Base-by-base conservation (phyloP, 2,113 vertebrate species). In the Halcyon malimbica region DNA sequence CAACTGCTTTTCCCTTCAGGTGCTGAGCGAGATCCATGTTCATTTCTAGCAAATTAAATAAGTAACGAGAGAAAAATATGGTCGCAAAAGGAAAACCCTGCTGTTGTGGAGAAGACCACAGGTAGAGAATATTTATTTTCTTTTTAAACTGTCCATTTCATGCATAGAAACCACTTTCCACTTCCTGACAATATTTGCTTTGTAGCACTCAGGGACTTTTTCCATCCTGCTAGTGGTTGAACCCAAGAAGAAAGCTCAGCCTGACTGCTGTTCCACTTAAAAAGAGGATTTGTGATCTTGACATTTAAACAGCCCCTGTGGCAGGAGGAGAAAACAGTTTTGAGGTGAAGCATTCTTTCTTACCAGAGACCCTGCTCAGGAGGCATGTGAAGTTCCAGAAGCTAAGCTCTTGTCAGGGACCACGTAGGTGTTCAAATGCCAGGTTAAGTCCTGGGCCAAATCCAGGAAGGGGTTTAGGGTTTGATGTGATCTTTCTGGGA, bases 171-270 rank as follows among this genome's bases (percentile, higher is more conserved):
- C 90, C 62, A 56, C 70, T 75, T 87, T 71, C 70, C 15, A 21
- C 46, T 91, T 93, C 87, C 95, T 13, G 65, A 51, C 74, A 64
- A 2, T 82, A 48, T 84, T 84, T 90, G 28, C 50, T 95, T 93
- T 35, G 31, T 42, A 79, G 39, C 11, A 16, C 89, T 82, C 53
- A 51, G 41, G 51, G 93, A 68, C 0, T 0, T 82, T 96, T 95
- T 82, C 62, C 24, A 35, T 71, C 42, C 33, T 81, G 16, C 63
- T 87, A 76, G 90, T 75, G 78, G 82, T 5, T 85, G 57, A 93
- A 16, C 20, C 29, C 53, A 76, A 68, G 75, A 57, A 68, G 48
- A 89, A 90, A 82, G 29, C 33, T 82, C 4, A 2, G 62, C 65
- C 62, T 64, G 60, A 56, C 39, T 87, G 33, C 28, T 75, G 0